phyloP scores from a whole-genome alignment of 2,113 vertebrate species.

The Tragulus kanchil region DNA sequence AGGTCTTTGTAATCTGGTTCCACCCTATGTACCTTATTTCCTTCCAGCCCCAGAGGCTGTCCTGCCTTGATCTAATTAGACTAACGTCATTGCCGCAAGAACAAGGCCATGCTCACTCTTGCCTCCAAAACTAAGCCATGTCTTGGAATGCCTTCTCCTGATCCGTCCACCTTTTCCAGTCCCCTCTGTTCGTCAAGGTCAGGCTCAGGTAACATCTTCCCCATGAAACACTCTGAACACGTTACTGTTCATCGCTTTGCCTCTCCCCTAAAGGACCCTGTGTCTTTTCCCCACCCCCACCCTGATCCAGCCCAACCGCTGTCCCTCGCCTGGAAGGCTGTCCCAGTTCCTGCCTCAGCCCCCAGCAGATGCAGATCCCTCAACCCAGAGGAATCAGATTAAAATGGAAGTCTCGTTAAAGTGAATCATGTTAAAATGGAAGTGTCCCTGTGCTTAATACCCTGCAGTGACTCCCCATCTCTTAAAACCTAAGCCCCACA shows the following conservation, averaged over 20 bases:
- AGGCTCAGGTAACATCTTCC: background rate
- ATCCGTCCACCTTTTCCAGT: background rate
- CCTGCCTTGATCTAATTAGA: background rate
- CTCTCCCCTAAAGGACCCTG: background rate
- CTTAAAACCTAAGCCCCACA: accelerated
- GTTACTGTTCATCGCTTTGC: background rate
- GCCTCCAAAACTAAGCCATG: background rate
- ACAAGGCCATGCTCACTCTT: background rate
- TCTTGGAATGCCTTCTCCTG: background rate
- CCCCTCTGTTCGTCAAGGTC: constrained; percentile 5
- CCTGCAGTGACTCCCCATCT: background rate
- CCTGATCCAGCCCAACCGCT: background rate
- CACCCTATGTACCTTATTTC: background rate
- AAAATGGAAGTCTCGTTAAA: background rate
- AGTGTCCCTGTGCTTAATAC: background rate
- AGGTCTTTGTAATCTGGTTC: background rate
- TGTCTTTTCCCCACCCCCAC: background rate
- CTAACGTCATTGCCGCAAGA: background rate
- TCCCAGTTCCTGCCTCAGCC: background rate
- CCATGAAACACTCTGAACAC: background rate
- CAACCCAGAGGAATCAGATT: background rate
- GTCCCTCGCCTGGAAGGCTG: background rate
- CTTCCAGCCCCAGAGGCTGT: background rate
- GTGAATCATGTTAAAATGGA: background rate
- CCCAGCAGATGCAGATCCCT: background rate